Conservation (phyloP, 2,888 invertebrate genomes). For the Nomada fabriciana region DNA sequence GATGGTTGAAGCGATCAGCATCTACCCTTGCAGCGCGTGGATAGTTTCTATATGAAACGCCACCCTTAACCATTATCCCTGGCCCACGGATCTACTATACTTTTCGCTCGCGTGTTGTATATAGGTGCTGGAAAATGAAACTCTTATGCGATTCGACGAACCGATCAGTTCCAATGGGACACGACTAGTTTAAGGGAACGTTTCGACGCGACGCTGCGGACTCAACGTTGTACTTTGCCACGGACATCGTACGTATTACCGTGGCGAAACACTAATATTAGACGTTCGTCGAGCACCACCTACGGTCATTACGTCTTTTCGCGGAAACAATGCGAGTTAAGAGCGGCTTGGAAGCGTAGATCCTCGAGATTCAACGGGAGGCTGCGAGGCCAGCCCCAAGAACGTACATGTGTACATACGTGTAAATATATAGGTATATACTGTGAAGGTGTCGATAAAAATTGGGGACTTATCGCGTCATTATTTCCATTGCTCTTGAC, state of each 20-base stretch:
- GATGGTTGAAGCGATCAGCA: conserved; percentile 59
- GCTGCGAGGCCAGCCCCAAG: background rate
- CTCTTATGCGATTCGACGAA: conserved; percentile 53
- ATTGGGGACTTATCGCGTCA: conserved; percentile 5
- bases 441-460: conserved; percentile 27
- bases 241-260: conserved; percentile 40
- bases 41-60: conserved; percentile 22
- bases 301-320: conserved; percentile 42
- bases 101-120: background rate
- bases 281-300: conserved; percentile 24
- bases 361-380: conserved; percentile 1
- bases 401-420: no score
- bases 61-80: conserved; percentile 46
- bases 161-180: conserved; percentile 56
- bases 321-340: conserved; percentile 30
- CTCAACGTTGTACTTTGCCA: conserved; percentile 31
- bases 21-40: conserved; percentile 57
- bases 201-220: background rate
- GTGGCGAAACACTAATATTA: conserved; percentile 53
- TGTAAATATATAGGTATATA: no score
- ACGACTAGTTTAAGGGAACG: conserved; percentile 34
- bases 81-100: conserved; percentile 32
- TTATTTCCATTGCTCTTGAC: no score
- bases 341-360: conserved; percentile 5
- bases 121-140: conserved; percentile 55